Conservation (phyloP, 2,888 invertebrate genomes). For the Heteropelma amictum region DNA sequence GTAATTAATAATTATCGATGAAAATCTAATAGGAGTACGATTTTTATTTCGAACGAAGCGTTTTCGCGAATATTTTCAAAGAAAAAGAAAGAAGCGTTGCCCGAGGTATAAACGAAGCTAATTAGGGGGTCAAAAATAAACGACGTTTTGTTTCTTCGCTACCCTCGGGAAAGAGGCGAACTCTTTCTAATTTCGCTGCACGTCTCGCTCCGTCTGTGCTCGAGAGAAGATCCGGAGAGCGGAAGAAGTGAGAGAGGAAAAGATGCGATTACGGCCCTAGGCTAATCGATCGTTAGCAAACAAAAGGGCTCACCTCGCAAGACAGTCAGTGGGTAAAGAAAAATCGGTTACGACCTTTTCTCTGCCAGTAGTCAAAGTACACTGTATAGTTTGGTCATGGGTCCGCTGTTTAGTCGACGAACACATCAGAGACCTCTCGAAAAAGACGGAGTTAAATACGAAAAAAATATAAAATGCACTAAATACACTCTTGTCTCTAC, state of each 20-base stretch:
- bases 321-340: neutral
- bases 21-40: no score
- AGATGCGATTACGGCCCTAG: slow-evolving; percentile 33
- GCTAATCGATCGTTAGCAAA: neutral
- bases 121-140: slow-evolving; percentile 22
- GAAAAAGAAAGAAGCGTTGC: neutral
- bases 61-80: neutral
- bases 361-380: neutral
- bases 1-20: neutral
- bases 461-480: neutral
- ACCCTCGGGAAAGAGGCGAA: neutral
- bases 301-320: neutral
- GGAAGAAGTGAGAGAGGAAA: slow-evolving; percentile 18
- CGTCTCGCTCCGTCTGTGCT: slow-evolving; percentile 5
- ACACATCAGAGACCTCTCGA: neutral
- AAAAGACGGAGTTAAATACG: neutral
- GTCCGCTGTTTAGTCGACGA: neutral
- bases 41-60: neutral
- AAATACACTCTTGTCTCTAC: neutral
- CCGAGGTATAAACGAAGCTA: slow-evolving; percentile 35
- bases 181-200: slow-evolving; percentile 32
- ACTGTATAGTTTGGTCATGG: neutral
- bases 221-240: neutral
- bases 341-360: neutral
- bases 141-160: slow-evolving; percentile 4